Evolutionary conservation across 2,113 vertebrate genomes (phyloP).

Genomic region (Rhinolophus ferrumequinum): DNA sequence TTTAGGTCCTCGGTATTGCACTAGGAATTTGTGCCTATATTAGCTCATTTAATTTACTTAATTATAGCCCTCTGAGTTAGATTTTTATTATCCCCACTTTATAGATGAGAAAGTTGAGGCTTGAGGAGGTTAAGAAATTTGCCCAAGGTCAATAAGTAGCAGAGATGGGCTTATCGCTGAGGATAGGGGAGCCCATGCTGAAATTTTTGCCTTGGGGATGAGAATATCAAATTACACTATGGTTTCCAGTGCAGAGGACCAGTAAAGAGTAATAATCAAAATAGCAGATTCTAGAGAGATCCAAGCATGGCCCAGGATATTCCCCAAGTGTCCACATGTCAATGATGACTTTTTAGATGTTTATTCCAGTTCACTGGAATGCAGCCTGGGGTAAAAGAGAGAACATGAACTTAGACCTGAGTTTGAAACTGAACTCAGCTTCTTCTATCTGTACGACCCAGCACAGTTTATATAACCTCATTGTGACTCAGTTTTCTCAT

Average conservation of each 20-base stretch:
- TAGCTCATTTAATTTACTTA: conserved; percentile 38
- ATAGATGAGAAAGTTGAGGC: background rate
- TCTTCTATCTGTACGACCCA: background rate
- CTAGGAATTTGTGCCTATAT: background rate
- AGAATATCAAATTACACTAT: background rate
- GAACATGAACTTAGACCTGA: background rate
- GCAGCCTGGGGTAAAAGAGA: background rate
- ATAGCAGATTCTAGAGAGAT: background rate
- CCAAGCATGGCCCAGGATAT: background rate
- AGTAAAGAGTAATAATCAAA: background rate
- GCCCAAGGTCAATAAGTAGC: background rate
- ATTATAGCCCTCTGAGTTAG: background rate
- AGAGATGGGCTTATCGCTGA: background rate
- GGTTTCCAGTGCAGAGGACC: background rate
- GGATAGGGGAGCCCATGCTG: background rate
- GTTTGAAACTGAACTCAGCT: background rate
- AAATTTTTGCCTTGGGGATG: background rate
- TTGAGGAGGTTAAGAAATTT: background rate
- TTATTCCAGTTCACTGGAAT: background rate
- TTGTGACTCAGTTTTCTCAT: background rate
- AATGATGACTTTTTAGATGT: background rate
- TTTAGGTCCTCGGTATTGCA: background rate
- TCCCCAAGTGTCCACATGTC: background rate
- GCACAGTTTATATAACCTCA: background rate
- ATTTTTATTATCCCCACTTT: background rate